Base-by-base conservation (phyloP, 1,140 invertebrate species). In the Drosophila repletoides region DNA sequence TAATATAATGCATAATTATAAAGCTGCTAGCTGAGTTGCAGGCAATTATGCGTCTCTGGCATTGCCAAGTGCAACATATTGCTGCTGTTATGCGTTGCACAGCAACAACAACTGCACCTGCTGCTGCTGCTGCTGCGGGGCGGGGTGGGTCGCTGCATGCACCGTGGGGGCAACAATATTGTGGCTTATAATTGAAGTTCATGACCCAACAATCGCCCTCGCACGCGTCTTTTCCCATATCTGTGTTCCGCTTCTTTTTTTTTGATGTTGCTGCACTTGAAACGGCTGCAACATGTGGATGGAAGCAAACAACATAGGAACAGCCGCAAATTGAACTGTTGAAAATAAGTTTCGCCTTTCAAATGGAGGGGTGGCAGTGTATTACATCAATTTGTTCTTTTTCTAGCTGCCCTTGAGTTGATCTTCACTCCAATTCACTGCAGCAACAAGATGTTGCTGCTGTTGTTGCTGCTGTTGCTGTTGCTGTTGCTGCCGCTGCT, bases 171-270 rank as follows among this genome's bases (percentile, higher is more conserved):
- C 55, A 40, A 7, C 38, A 28, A 14, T 56, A 56, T 58, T 60
- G 59, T 59, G 46, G 65, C 61, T 40, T 56, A 53, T 79, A 86
- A 84, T 84, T 84, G 79, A 74, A 84, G 79, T 86, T 84, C 79
- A 84, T 80, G 79, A 86, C 80, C 75, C 79, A 60, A 66, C 33
- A 46, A 46, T 74, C 55, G 61, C 69, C 76, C 63, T 56, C 52
- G 33, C 52, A 71, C 46, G 46, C 59, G 68, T 53, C 41, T 46
- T 36, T 33, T 36, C 73, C 31, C 26, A 24, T 65, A 66, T 59
- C 36, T 72, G 38, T 33, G 65, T 28, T 24, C 7, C 10, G 34
- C 46, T 19, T 31, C 41, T 31, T 34, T 40, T 41, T 48, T 38
- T 45, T 43, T 49, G 19, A 49, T 56, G 41, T 17, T 31, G 43